Conservation (phyloP, 2,888 invertebrate species). For the Drosophila affinis region DNA sequence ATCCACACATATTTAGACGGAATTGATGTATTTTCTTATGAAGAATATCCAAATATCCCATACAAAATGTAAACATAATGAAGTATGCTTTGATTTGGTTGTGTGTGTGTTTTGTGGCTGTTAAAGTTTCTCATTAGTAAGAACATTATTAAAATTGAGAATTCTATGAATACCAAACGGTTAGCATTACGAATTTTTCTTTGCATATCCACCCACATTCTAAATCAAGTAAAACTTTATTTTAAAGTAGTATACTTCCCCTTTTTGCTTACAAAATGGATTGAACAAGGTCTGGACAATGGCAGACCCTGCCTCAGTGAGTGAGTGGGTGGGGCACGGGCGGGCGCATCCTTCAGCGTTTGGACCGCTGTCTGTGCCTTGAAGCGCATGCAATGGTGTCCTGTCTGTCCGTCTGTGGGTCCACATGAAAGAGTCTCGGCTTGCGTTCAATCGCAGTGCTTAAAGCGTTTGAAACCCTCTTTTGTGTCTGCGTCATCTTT, state of each 20-base stretch:
- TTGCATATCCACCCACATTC: not conserved
- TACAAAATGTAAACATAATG: too few relatives aligned
- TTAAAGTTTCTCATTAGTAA: too few relatives aligned
- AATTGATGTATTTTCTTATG: too few relatives aligned
- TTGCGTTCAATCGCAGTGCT: constrained; percentile 50
- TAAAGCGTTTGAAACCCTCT: constrained; percentile 63
- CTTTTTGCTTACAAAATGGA: constrained; percentile 27
- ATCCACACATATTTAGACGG: too few relatives aligned
- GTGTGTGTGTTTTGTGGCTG: too few relatives aligned
- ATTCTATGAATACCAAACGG: too few relatives aligned
- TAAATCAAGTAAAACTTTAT: constrained; percentile 33
- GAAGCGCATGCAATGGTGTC: constrained; percentile 45
- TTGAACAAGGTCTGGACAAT: constrained; percentile 24
- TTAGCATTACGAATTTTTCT: not conserved
- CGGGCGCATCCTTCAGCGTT: constrained; percentile 37
- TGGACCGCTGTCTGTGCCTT: constrained; percentile 58
- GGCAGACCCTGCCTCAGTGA: not conserved
- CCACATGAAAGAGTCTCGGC: constrained; percentile 64
- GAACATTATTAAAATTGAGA: too few relatives aligned
- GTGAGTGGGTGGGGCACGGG: constrained; percentile 9
- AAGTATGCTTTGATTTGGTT: too few relatives aligned
- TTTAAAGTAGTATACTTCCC: constrained; percentile 29
- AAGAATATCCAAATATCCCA: too few relatives aligned
- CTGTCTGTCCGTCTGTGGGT: constrained; percentile 26
- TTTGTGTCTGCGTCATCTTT: constrained; percentile 71